Evolutionary conservation across 2,888 invertebrate genomes (phyloP), one percentile per base, ranked within the genome.

Genomic region (Amiota communis): DNA sequence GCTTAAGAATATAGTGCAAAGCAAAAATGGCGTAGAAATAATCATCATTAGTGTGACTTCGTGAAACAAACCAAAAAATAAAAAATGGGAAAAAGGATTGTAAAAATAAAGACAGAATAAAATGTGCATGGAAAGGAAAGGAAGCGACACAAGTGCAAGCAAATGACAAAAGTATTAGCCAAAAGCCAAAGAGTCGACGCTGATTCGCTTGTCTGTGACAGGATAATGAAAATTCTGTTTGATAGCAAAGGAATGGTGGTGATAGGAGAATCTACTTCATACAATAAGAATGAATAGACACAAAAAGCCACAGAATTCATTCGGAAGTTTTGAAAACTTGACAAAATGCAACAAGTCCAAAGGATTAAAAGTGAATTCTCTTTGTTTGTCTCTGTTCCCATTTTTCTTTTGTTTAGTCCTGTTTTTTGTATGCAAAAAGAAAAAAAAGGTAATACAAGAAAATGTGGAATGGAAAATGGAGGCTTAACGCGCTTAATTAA

Each of bases 11-110:
- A 73, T 76, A 73, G 74, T 2, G 75, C 78, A 79, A 80, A 83
- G 81, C 81, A 81, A 73, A 82, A 80, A 83, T 82, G 79, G 78
- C 79, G 77, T 77, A 79, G 82, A 83, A 84, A 83, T 83, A 83
- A 83, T 83, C 83, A 83, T 83, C 82, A 84, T 84, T 84, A 83
- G 83, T 75, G 76, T 69, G 74, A 51, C 59, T 57, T 15, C n/a
- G 20, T 2, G 59, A 9, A 20, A 9, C 8, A 57, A 3, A 57
- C 1, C n/a, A 3, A 17, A 6, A 8, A 57, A 57, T 51, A n/a
- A 51, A 12, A n/a, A n/a, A 51, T 51, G 12, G 53, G 12, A 17
- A 15, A 17, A 59, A 36, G 36, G 36, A 36, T 36, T 36, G 2
- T 4, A 36, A 6, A 36, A 36, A 36, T 36, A 36, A 36, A 36